Evolutionary conservation across 2,113 vertebrate genomes (phyloP).

Genomic region (Melanerpes formicivorus): DNA sequence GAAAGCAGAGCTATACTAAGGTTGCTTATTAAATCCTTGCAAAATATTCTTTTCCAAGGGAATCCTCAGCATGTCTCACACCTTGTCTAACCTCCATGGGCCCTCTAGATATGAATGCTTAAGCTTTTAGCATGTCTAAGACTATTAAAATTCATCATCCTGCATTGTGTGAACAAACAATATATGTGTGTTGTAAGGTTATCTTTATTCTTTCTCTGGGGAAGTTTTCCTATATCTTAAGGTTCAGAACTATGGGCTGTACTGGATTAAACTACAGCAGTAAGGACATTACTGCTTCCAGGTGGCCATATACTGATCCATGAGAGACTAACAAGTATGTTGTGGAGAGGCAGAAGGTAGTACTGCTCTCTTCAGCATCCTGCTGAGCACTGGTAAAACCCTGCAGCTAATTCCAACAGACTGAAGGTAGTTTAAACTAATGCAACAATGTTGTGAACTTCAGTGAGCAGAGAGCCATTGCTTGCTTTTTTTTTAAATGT

Average conservation of each 20-base stretch:
- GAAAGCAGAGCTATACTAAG: neutral
- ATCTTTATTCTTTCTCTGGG: neutral
- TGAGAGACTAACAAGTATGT: neutral
- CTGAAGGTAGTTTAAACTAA: neutral
- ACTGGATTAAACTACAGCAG: neutral
- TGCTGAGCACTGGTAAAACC: neutral
- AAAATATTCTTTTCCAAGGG: neutral
- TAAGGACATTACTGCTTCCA: neutral
- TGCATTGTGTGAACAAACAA: neutral
- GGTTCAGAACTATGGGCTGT: neutral
- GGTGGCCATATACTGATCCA: accelerated
- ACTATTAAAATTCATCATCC: neutral
- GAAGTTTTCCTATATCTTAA: neutral
- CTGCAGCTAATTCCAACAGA: neutral
- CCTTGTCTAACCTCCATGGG: neutral
- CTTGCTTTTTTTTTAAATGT: neutral
- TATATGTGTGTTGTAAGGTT: neutral
- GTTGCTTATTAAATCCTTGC: neutral
- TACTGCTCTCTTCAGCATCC: neutral
- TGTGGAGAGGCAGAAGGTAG: neutral
- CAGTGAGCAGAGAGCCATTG: neutral
- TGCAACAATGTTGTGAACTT: neutral
- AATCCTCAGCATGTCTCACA: neutral
- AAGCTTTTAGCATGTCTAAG: neutral
- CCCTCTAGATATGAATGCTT: neutral